Evolutionary conservation across 2,888 invertebrate genomes (phyloP), one percentile per base, ranked within the genome.

Genomic region (Dynastes tityus): DNA sequence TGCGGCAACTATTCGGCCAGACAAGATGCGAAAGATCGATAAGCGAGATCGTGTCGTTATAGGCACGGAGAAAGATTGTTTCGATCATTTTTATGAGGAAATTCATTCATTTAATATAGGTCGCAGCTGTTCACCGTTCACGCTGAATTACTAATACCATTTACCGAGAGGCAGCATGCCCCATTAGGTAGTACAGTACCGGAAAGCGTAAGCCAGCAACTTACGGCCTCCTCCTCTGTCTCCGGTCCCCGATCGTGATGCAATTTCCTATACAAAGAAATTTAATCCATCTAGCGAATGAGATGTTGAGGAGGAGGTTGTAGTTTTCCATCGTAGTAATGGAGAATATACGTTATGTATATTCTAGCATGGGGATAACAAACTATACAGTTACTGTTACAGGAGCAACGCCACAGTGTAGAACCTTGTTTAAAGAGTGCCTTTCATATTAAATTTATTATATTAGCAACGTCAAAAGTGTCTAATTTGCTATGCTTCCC

Each of bases 11-110:
- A 45, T 45, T 45, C 11, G 45, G 8, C 45, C 45, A 11, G 45
- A 45, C 45, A 8, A 45, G 45, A 45, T 45, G 8, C 45, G 45
- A 45, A 11, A 45, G 45, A 45, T 45, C 45, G 11, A 45, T 45
- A 45, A 45, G 45, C 45, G 45, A 11, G 45, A 45, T 11, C 45
- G 55, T 16, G 55, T 58, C 9, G 55, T 58, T 22, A 37, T 4
- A 49, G 5, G 22, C 16, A 67, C 40, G 8, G 9, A n/a, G 32
- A 45, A 45, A 22, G 16, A 67, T 40, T 16, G n/a, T 45, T 45
- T 67, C 65, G 22, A 67, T 45, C 40, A 67, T 67, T 67, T 67
- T 67, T 67, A 67, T 67, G 40, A 45, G 40, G 45, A 67, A 67
- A 67, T 45, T 40, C 55, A 58, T 58, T 58, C 55, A 58, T 58